Evolutionary conservation across 2,888 invertebrate species (phyloP).

Genomic region (Apamea crenata): DNA sequence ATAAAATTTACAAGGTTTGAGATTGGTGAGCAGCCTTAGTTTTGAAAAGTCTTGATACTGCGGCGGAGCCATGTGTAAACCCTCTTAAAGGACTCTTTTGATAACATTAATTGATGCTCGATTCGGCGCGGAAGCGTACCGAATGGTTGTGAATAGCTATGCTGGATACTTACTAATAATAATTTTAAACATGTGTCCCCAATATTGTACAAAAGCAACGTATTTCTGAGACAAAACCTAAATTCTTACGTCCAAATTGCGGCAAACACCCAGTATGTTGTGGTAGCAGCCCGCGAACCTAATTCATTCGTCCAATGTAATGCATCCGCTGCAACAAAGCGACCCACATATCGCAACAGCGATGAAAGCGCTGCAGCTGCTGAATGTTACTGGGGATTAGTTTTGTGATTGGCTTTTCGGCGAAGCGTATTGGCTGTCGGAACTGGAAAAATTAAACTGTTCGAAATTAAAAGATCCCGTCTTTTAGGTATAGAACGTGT

Average conservation of each 20-base stretch:
- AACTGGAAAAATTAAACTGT: slow-evolving; percentile 26
- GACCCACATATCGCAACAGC: background rate
- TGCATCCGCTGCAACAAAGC: slow-evolving; percentile 39
- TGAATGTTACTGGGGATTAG: slow-evolving; percentile 36
- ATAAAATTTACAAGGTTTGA: too few relatives aligned
- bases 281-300: slow-evolving; percentile 1
- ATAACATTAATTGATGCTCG: too few relatives aligned
- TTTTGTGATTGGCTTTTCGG: slow-evolving; percentile 48
- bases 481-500: background rate
- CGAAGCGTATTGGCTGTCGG: background rate
- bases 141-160: too few relatives aligned
- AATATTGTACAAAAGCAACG: background rate
- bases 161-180: background rate
- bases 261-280: slow-evolving; percentile 21
- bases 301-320: slow-evolving; percentile 46
- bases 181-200: background rate
- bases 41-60: too few relatives aligned
- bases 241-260: slow-evolving; percentile 20
- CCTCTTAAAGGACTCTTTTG: too few relatives aligned
- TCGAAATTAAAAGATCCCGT: background rate
- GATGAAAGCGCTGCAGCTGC: slow-evolving; percentile 28
- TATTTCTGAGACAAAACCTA: slow-evolving; percentile 5
- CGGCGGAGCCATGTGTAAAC: too few relatives aligned
- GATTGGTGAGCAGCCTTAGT: too few relatives aligned
- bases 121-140: too few relatives aligned